These are phyloP conservation scores for Drosophila azteca DNA, from an alignment of 1,140 invertebrate genomes.

Conservation along the genomic window DNA sequence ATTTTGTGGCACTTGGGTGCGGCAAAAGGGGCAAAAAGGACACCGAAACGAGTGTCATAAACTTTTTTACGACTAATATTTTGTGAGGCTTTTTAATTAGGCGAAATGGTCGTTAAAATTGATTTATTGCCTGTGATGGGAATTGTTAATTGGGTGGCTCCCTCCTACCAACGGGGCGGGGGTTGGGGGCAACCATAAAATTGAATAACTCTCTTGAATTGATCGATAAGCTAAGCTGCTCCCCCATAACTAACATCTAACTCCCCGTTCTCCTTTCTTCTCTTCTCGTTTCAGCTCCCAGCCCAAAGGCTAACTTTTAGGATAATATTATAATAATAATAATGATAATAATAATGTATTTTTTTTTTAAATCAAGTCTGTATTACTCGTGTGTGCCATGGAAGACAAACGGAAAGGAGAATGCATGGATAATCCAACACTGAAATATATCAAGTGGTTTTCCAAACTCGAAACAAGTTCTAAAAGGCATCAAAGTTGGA, in stretches of 20 bases:
- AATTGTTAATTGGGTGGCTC: constrained; percentile 43
- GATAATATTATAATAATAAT: constrained; percentile 2
- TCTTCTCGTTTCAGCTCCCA: constrained; percentile 29
- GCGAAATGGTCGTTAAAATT: constrained; percentile 53
- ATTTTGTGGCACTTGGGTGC: constrained; percentile 30
- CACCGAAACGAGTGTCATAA: constrained; percentile 28
- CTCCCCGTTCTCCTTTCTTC: not conserved
- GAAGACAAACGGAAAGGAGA: constrained; percentile 28
- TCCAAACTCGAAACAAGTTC: constrained; percentile 2
- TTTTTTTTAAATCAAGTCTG: constrained; percentile 41
- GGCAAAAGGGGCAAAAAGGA: not conserved
- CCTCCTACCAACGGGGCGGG: too few relatives aligned
- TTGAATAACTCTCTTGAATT: not conserved
- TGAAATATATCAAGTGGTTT: constrained; percentile 25
- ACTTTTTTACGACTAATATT: constrained; percentile 60
- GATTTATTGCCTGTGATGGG: constrained; percentile 44
- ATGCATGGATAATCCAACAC: constrained; percentile 12
- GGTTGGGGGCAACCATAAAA: not conserved
- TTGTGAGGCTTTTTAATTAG: constrained; percentile 61
- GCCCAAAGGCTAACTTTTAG: constrained; percentile 1
- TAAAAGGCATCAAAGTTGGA: not conserved
- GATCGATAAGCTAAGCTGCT: too few relatives aligned
- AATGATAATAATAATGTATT: not conserved
- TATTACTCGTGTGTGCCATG: constrained; percentile 50
- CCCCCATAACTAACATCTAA: constrained; percentile 4